Conservation (phyloP, 2,888 invertebrate species). For the Ochropacha duplaris region DNA sequence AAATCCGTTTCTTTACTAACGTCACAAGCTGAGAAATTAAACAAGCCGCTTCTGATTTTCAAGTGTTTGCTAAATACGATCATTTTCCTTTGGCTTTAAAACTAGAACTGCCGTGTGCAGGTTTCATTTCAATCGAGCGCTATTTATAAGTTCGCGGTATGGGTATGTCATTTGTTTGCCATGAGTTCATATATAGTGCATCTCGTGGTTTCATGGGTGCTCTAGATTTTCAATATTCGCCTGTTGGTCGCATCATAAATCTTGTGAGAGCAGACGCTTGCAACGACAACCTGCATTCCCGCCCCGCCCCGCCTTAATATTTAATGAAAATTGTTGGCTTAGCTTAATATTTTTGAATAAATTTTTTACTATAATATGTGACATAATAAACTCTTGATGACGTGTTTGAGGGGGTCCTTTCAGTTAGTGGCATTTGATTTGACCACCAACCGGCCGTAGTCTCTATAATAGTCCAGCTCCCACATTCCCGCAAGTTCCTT, state of each 20-base stretch:
- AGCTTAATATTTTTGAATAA: slow-evolving; percentile 53
- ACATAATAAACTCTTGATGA: no score
- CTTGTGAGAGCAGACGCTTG: slow-evolving; percentile 59
- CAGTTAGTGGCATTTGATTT: no score
- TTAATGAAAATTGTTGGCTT: slow-evolving; percentile 74
- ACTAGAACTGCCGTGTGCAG: neutral
- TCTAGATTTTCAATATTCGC: slow-evolving; percentile 76
- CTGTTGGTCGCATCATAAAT: slow-evolving; percentile 77
- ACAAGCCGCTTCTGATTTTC: no score
- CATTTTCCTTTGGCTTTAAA: neutral
- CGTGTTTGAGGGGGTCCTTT: no score
- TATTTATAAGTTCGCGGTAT: slow-evolving; percentile 2
- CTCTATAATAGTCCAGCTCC: no score
- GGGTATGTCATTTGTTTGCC: slow-evolving; percentile 41
- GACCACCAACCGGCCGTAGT: no score
- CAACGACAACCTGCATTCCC: slow-evolving; percentile 72
- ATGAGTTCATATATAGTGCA: slow-evolving; percentile 58
- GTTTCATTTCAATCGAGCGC: neutral
- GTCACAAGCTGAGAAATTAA: no score
- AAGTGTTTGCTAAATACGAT: no score
- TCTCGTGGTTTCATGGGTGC: slow-evolving; percentile 64
- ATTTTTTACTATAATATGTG: neutral
- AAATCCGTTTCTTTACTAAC: no score
- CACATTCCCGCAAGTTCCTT: no score
- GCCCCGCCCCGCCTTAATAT: slow-evolving; percentile 61